phyloP scores from a whole-genome alignment of 2,888 invertebrate genomes.

The Coelopa pilipes region DNA sequence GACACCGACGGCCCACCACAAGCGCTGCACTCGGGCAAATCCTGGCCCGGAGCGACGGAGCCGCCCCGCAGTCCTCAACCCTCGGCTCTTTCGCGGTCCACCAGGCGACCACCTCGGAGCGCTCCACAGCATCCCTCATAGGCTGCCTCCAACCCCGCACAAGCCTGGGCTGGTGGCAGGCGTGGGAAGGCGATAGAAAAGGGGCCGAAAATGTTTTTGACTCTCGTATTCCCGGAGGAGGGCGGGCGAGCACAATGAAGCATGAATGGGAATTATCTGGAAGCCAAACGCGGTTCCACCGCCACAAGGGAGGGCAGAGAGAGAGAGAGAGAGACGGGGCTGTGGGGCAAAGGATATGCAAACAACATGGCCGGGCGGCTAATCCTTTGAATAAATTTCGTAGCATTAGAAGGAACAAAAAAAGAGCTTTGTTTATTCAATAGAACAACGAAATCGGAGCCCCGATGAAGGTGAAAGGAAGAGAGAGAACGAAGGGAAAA shows the following conservation, averaged over 20 bases:
- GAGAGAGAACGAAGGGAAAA: neutral
- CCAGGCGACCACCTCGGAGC: neutral
- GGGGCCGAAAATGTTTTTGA: neutral
- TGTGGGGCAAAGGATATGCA: neutral
- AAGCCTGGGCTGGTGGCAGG: too few species aligned
- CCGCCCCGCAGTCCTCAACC: neutral
- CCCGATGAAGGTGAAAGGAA: neutral
- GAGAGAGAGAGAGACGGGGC: too few species aligned
- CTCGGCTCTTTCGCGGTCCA: neutral
- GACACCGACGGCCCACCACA: conserved; percentile 20
- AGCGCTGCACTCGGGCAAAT: conserved; percentile 9
- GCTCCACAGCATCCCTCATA: neutral
- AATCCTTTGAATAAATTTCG: conserved; percentile 22
- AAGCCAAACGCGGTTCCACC: conserved; percentile 23
- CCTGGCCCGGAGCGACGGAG: conserved; percentile 5
- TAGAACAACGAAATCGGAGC: conserved; percentile 1
- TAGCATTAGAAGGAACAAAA: neutral
- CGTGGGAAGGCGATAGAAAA: too few species aligned
- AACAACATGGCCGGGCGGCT: neutral
- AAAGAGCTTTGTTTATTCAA: conserved; percentile 21
- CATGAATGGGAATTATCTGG: conserved; percentile 45
- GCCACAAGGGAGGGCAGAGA: neutral
- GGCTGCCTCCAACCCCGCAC: too few species aligned
- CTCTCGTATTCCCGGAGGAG: neutral
- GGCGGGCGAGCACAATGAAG: conserved; percentile 39